These are phyloP conservation scores for Diachasmimorpha longicaudata DNA, from an alignment of 1,140 invertebrate genomes.

Conservation along the genomic window DNA sequence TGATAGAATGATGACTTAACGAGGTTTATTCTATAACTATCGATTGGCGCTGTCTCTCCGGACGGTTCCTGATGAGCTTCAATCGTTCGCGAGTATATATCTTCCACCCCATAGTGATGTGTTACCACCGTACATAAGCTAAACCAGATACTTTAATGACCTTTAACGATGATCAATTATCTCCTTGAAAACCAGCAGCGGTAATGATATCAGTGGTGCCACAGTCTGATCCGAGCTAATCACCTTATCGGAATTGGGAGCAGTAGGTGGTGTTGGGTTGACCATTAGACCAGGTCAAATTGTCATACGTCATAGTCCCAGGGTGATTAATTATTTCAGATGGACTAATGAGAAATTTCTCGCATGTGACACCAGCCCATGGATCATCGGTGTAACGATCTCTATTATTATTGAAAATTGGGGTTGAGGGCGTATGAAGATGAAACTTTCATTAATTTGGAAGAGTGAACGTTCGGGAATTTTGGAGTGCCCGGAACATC, in stretches of 20 bases:
- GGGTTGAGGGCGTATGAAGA: background rate
- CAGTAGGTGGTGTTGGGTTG: slow-evolving; percentile 42
- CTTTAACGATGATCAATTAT: slow-evolving; percentile 58
- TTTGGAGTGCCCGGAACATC: background rate
- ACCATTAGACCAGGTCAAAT: slow-evolving; percentile 39
- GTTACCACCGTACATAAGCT: slow-evolving; percentile 19
- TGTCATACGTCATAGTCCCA: background rate
- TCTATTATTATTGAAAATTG: slow-evolving; percentile 12
- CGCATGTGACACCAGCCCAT: background rate
- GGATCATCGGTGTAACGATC: background rate
- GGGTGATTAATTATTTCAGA: slow-evolving; percentile 22
- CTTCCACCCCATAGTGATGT: background rate
- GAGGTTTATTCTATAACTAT: background rate
- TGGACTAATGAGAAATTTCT: slow-evolving; percentile 17
- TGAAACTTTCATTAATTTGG: slow-evolving; percentile 13
- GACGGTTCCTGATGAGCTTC: background rate
- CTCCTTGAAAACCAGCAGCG: slow-evolving; percentile 17
- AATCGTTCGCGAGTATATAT: background rate
- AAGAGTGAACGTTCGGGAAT: background rate
- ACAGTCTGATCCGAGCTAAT: background rate
- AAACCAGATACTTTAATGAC: slow-evolving; percentile 62
- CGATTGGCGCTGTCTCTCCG: background rate
- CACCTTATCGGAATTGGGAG: slow-evolving; percentile 4
- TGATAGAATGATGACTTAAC: background rate
- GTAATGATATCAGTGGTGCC: slow-evolving; percentile 48